Conservation (phyloP, 2,797 vertebrate species). For the Onychomys arenicola region DNA sequence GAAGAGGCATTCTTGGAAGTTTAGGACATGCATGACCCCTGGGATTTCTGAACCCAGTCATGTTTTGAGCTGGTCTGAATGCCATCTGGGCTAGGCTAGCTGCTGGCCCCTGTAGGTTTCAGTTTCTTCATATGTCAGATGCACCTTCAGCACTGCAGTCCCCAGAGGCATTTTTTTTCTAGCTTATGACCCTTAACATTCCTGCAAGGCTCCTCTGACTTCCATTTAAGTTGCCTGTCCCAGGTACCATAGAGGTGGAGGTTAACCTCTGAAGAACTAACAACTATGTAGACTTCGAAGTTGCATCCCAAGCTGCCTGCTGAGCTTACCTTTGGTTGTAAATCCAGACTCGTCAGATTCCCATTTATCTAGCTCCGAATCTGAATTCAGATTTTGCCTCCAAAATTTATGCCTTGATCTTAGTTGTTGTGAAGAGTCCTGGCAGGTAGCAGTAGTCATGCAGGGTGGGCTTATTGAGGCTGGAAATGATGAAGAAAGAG, state of each 20-base stretch:
- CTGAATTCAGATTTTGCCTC: no score
- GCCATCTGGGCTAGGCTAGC: background rate
- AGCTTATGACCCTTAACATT: background rate
- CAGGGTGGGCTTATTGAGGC: no score
- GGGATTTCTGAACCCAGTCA: background rate
- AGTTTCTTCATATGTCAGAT: background rate
- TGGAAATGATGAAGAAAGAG: background rate
- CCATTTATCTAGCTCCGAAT: background rate
- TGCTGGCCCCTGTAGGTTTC: background rate
- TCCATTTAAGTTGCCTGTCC: background rate
- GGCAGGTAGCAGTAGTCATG: rapidly evolving
- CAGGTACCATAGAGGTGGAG: no score
- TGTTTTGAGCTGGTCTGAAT: background rate
- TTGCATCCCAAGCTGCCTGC: background rate
- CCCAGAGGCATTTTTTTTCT: background rate
- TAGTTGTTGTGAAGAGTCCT: rapidly evolving
- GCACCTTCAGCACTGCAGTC: background rate
- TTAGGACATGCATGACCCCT: background rate
- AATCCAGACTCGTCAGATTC: background rate
- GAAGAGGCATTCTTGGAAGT: background rate
- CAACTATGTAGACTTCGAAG: background rate
- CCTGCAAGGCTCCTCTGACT: background rate
- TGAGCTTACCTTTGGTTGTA: no score
- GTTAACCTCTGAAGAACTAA: background rate
- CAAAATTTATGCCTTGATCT: background rate